These are phyloP conservation scores for Cnemophilus loriae DNA, from an alignment of 2,113 vertebrate genomes.

Conservation along the genomic window DNA sequence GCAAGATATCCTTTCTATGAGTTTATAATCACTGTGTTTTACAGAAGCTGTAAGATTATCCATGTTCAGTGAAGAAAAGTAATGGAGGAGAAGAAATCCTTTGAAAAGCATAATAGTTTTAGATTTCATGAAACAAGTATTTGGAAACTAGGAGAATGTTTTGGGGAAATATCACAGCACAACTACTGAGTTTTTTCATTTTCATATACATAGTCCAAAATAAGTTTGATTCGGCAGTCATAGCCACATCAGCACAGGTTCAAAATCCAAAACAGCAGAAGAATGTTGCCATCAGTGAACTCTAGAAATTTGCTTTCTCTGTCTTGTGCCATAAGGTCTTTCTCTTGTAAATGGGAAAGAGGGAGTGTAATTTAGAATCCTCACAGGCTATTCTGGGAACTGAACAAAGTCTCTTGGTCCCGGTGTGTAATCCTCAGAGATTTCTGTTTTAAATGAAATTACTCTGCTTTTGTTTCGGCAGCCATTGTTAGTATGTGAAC, in stretches of 20 bases:
- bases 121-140: neutral
- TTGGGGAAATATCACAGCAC: neutral
- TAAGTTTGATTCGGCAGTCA: neutral
- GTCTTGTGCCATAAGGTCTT: neutral
- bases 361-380: neutral
- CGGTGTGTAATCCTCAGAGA: neutral
- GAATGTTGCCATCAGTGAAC: neutral
- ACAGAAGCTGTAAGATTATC: neutral
- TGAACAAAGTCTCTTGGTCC: neutral
- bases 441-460: neutral
- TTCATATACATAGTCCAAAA: neutral
- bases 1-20: neutral
- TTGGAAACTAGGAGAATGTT: neutral
- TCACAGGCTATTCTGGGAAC: neutral
- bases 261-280: neutral
- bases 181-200: fast-evolving
- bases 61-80: neutral
- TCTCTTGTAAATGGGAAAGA: neutral
- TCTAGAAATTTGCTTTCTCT: neutral
- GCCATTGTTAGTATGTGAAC: neutral
- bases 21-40: neutral
- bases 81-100: neutral
- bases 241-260: neutral
- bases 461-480: neutral
- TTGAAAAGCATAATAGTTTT: neutral